Percentiles rank a stretch among this genome's conserved stretches.
Conservation (phyloP, 2,888 invertebrate genomes). For the Cosmia pyralina region DNA sequence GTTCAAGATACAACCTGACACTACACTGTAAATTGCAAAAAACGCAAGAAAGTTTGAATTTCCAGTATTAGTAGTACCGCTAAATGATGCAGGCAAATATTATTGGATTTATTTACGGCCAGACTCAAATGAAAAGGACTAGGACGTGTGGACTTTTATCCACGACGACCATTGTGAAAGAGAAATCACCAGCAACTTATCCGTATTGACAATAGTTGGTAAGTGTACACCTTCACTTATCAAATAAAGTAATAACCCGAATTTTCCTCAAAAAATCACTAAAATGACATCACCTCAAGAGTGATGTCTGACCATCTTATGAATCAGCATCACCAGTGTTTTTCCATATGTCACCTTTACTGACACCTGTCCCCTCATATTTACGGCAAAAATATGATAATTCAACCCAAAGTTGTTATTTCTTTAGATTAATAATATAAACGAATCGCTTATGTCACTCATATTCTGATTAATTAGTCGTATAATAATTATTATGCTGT, state of each 20-base stretch:
- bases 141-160: neutral
- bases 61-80: neutral
- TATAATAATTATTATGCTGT: slow-evolving; percentile 41
- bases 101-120: too few relatives aligned
- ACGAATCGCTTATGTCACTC: slow-evolving; percentile 61
- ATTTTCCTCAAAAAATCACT: slow-evolving; percentile 38
- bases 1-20: too few relatives aligned
- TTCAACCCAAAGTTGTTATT: slow-evolving; percentile 45
- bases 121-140: too few relatives aligned
- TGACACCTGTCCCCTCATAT: slow-evolving; percentile 58
- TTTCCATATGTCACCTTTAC: slow-evolving; percentile 60
- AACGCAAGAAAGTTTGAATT: too few relatives aligned
- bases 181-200: neutral
- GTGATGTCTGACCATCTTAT: slow-evolving; percentile 36
- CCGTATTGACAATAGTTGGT: slow-evolving; percentile 7
- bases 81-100: too few relatives aligned
- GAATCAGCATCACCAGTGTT: slow-evolving; percentile 61
- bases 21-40: too few relatives aligned
- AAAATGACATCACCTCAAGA: slow-evolving; percentile 60
- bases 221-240: neutral
- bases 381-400: slow-evolving; percentile 62
- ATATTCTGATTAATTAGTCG: slow-evolving; percentile 56
- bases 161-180: too few relatives aligned
- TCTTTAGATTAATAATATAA: slow-evolving; percentile 53
- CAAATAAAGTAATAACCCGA: slow-evolving; percentile 43